A percentile compares a stretch with the other conserved stretches of the same genome.
These are phyloP conservation scores for Amblyopsis hoosieri DNA, from an alignment of 2,797 vertebrate species.

Conservation along the genomic window DNA sequence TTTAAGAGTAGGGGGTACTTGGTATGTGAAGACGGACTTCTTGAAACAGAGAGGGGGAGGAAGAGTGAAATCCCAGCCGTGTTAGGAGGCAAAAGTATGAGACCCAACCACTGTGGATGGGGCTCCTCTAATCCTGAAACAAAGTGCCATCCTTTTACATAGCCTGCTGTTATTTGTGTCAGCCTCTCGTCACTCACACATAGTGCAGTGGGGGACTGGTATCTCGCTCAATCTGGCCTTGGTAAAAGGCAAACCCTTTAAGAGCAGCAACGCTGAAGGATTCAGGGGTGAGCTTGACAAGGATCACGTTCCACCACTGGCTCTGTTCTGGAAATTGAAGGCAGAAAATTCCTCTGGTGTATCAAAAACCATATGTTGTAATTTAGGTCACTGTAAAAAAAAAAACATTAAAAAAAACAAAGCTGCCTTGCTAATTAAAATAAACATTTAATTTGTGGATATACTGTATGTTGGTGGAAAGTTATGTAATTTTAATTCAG, in stretches of 20 bases:
- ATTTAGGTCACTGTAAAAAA: constrained; percentile 41
- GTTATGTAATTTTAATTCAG: too few relatives aligned
- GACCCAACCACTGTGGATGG: constrained; percentile 26
- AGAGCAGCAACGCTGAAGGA: constrained; percentile 39
- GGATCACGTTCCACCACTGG: constrained; percentile 56
- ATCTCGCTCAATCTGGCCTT: constrained; percentile 43
- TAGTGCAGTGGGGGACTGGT: constrained; percentile 46
- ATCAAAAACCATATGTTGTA: constrained; percentile 33
- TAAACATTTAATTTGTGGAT: too few relatives aligned
- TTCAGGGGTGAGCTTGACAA: constrained; percentile 45
- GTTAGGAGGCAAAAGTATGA: constrained; percentile 58
- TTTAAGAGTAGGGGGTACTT: constrained; percentile 63
- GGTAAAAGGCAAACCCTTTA: constrained; percentile 40
- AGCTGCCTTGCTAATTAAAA: too few relatives aligned
- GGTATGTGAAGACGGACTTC: constrained; percentile 68
- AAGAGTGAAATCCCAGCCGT: constrained; percentile 45
- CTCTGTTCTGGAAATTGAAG: constrained; percentile 33
- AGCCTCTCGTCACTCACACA: constrained; percentile 56
- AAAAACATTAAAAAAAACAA: too few relatives aligned
- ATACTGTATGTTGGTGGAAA: too few relatives aligned
- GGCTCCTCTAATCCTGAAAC: constrained; percentile 53
- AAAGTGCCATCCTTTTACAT: constrained; percentile 54
- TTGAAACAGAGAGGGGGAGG: constrained; percentile 28
- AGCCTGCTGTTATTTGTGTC: constrained; percentile 56
- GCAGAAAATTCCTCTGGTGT: constrained; percentile 37